Evolutionary conservation across 1,140 invertebrate species (phyloP), one percentile per base, ranked within the genome.

Genomic region (Ridgeia piscesae): DNA sequence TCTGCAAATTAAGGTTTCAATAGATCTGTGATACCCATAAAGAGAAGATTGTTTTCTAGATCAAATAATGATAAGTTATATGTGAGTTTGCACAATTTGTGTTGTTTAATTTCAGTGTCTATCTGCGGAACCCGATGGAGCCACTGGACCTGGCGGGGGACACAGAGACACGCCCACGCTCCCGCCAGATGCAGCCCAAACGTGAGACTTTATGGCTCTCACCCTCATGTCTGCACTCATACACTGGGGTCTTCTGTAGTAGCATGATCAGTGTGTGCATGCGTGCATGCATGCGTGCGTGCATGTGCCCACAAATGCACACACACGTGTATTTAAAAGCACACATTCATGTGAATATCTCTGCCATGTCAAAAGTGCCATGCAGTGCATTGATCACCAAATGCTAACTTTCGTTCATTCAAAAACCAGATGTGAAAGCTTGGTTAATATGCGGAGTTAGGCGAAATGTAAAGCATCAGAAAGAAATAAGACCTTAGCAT

Each of bases 111-210:
- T 94, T 34, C 93, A 96, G 96, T 42, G 97, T 98, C 92, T 98
- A 98, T 95, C 95, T 98, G 77, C 96, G 97, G 58, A 98, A 98
- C 96, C 98, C 98, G 0, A 98, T 98, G 97, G 97, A 98, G 93
- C 97, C 98, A 1, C 97, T 97, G 0, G 98, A 98, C 95, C 94
- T 98, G 0, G 96, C 97, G 34, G 97, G 97, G 1, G 94, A 97
- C 9, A 35, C 95, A 93, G 92, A 35, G 9, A 91, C 33, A 31
- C 11, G 91, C 89, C n/a, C 4, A 33, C 89, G 34, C 11, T 34
- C 34, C 21, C 35, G n/a, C 89, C 89, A 90, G 11, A 90, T 33
- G 34, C 34, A 90, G 21, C 34, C 89, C 34, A 90, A 90, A 90
- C 34, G 33, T 90, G 35, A 42, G 33, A 4, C 58, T 31, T 21